Evolutionary conservation across 2,888 invertebrate species (phyloP), one percentile per base, ranked within the genome.

Genomic region (Xiphydria camelus): DNA sequence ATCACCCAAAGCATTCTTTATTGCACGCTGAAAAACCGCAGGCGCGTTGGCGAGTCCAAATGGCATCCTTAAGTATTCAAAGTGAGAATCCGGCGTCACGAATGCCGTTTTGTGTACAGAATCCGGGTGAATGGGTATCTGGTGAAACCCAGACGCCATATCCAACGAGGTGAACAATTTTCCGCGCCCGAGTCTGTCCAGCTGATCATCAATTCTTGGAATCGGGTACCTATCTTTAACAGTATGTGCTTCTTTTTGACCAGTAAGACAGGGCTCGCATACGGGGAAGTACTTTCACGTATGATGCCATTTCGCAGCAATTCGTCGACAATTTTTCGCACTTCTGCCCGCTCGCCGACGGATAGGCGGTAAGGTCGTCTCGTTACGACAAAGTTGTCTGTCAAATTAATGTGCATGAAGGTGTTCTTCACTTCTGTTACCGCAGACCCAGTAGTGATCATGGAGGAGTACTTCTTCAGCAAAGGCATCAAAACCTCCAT

Each of bases 161-260:
- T 63, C 67, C 5, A 69, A 40, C 4, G 41, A 41, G 1, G 58
- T 57, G 31, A 55, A 69, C 41, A 51, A 51, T 10, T 44, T 43
- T 6, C 36, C 38, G 4, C 52, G 49, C 4, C 46, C 32, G n/a
- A 66, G 33, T n/a, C n/a, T n/a, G n/a, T n/a, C n/a, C n/a, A n/a
- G n/a, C n/a, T n/a, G n/a, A n/a, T n/a, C n/a, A n/a, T 7, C 42
- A 6, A 68, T 49, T 10, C 51, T 47, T 3, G 62, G 57, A 7
- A 64, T 20, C 2, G 61, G 62, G 33, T 57, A 58, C 2, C 53
- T 7, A 36, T 63, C 62, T 0, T 56, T 51, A 0, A 52, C 42
- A 1, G 62, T 66, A 0, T 44, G 29, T 4, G 29, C 22, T 33
- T 67, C 67, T 1, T 35, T 12, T 41, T n/a, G n/a, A n/a, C n/a